Conservation (phyloP, 2,888 invertebrate species). For the Onthophagus sagittarius region DNA sequence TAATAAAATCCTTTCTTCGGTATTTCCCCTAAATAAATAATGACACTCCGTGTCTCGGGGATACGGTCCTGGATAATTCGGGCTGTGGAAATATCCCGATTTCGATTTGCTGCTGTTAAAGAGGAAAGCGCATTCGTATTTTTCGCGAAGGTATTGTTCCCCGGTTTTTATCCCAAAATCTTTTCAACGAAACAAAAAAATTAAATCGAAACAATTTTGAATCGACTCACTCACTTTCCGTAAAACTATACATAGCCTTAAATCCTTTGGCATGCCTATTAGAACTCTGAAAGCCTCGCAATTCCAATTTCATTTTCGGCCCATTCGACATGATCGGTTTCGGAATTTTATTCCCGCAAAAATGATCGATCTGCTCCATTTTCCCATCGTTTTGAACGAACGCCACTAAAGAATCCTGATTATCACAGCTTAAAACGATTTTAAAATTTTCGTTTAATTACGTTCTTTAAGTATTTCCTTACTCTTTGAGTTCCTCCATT, state of each 20-base stretch:
- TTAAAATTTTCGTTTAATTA: too few species aligned
- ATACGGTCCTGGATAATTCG: constrained; percentile 88
- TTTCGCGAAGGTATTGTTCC: constrained; percentile 59
- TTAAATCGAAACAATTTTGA: neutral
- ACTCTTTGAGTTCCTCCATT: constrained; percentile 58
- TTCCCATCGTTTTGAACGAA: constrained; percentile 79
- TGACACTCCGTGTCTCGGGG: constrained; percentile 87
- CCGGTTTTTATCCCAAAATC: constrained; percentile 88
- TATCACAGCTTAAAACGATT: constrained; percentile 62
- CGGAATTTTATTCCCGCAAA: constrained; percentile 79
- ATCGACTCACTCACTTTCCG: constrained; percentile 69
- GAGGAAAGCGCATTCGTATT: constrained; percentile 81
- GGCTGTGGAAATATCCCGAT: constrained; percentile 80
- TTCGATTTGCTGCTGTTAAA: constrained; percentile 79
- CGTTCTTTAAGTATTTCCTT: constrained; percentile 42
- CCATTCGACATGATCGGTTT: constrained; percentile 92
- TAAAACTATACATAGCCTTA: constrained; percentile 82
- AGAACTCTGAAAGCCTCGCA: constrained; percentile 74
- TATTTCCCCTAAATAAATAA: constrained; percentile 82
- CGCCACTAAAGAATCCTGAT: constrained; percentile 74
- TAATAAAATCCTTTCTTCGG: constrained; percentile 74
- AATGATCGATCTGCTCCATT: constrained; percentile 81
- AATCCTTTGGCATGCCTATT: constrained; percentile 75
- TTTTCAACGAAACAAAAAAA: constrained; percentile 46
- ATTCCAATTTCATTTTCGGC: constrained; percentile 80